A percentile compares a stretch with the other conserved stretches of the same genome.
These are phyloP conservation scores for Philhelius pedissequus DNA, from an alignment of 2,888 invertebrate species.

Conservation along the genomic window DNA sequence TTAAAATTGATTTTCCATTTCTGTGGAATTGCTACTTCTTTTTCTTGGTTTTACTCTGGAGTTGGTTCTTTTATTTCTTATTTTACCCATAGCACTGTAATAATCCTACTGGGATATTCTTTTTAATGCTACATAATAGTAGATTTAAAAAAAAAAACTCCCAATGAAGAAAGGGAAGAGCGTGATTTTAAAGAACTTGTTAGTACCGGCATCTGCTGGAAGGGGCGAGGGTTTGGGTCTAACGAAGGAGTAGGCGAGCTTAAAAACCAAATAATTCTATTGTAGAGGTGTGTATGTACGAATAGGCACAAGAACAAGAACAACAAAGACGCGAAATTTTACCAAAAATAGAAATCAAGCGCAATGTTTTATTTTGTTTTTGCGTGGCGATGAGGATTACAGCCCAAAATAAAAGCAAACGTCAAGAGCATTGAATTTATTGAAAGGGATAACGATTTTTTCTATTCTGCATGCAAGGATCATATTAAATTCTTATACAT, in stretches of 20 bases:
- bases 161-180: slow-evolving; percentile 1
- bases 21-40: slow-evolving; percentile 8
- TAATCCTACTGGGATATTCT: slow-evolving; percentile 53
- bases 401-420: not conserved
- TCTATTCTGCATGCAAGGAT: no score
- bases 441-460: no score
- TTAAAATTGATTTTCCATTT: slow-evolving; percentile 68
- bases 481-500: no score
- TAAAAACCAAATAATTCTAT: not conserved
- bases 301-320: not conserved
- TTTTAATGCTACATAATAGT: slow-evolving; percentile 35
- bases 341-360: slow-evolving; percentile 38
- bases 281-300: not conserved
- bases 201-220: slow-evolving; percentile 10
- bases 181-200: slow-evolving; percentile 53
- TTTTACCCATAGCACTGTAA: slow-evolving; percentile 23
- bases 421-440: no score
- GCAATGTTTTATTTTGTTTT: slow-evolving; percentile 6
- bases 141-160: not conserved
- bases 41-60: not conserved
- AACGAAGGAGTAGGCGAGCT: not conserved
- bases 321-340: slow-evolving; percentile 20
- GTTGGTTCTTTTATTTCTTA: not conserved
- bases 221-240: not conserved
- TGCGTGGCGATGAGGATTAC: not conserved